Base-by-base conservation (phyloP, 2,113 vertebrate genomes). In the Gadus chalcogrammus region DNA sequence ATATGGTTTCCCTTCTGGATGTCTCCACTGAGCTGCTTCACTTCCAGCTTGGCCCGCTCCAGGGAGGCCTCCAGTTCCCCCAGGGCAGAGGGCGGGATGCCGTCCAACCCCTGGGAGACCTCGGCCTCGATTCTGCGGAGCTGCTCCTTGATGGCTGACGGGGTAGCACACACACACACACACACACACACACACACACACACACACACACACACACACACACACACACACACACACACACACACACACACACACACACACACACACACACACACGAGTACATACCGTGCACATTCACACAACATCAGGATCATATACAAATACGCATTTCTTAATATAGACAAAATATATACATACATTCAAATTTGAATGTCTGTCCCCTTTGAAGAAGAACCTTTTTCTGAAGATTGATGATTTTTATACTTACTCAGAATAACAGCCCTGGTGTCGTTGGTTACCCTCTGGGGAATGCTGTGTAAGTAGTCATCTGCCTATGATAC, bases 391-490 rank as follows among this genome's bases (percentile, higher is more conserved):
- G 22, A 13, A 20, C 1, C 59, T 20, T n/a, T 31, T 31, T 31
- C 31, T 31, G 17, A 20, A 18, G 18, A 60, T 60, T 17, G 8
- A 61, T 17, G 8, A 61, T 61, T 24, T 24, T 61, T n/a, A 20
- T 11, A 81, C 94, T 93, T 77, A 96, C 95, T 67, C 63, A 85
- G 20, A 67, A 93, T 91, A 5, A 85, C 15, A 0, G 74, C 53
- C 62, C 20, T 74, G 28, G 92, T 91, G 20, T 90, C 79, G 52
- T 90, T 83, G 38, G 83, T 81, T 60, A 96, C 93, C 0, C 0
- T 79, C 65, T 77, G 18, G 0, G 92, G 85, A 64, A 74, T 92
- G 3, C 0, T 73, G 12, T 77, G 0, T 48, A 93, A 84, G 0
- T 72, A 83, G 3, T 18, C 15, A 64, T 92, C 84, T 20, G 83